Evolutionary conservation across 2,888 invertebrate genomes (phyloP), one percentile per base, ranked within the genome.

Genomic region (Troglohyphantes excavatus): DNA sequence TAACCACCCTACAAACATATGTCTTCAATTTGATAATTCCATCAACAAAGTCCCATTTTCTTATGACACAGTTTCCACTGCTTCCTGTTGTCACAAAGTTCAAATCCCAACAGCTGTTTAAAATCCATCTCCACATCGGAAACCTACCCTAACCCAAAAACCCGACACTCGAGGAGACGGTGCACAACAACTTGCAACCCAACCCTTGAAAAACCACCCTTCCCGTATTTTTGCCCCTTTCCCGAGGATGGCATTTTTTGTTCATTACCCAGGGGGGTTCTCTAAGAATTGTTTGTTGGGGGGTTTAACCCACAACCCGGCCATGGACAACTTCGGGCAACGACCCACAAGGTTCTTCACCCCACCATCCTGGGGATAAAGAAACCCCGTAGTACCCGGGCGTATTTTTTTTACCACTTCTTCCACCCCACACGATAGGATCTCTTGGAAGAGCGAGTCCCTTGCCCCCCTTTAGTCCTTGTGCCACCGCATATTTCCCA

Each of bases 401-500:
- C 19, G 78, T 70, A 78, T 78, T 84, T 84, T 65, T 21, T 23
- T 6, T 29, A 43, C 70, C 23, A 33, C 70, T n/a, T 72, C 82
- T 26, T 23, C 39, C 27, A 76, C 61, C 76, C 61, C 76, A 61
- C 29, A n/a, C 23, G 78, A 86, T 78, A 78, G 33, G 39, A 81
- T 81, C 72, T 81, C 53, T 87, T 46, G 21, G 46, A 17, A 2
- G 21, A n/a, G n/a, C n/a, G n/a, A 23, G 73, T 27, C 46, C 33
- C 43, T 78, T 65, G 43, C 11, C 26, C n/a, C n/a, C 76, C 85
- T 68, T 78, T 78, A 59, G 70, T 82, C 70, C 82, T 82, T 61
- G 59, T 43, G 43, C 76, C 29, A 85, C 86, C 84, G 43, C 79
- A 87, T 87, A 87, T 87, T 87, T 87, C 87, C 87, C 87, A 87